These are phyloP conservation scores for Magallana nippona DNA, from an alignment of 2,888 invertebrate species.

Conservation along the genomic window DNA sequence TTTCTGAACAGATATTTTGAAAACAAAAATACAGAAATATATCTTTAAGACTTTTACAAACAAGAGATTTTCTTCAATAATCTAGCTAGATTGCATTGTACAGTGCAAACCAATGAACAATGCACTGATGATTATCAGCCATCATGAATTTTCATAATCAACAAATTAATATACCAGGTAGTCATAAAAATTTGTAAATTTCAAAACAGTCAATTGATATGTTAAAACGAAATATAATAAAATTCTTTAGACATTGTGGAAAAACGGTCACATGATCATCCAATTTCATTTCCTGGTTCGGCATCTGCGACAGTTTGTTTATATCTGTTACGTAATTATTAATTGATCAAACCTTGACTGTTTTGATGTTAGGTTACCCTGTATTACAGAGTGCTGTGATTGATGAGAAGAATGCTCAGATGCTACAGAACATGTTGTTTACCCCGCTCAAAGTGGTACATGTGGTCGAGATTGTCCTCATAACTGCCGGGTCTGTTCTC, in stretches of 20 bases:
- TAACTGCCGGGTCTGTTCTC: constrained; percentile 56
- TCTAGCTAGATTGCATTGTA: not conserved
- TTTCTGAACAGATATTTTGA: not conserved
- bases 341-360: not conserved
- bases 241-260: too few relatives aligned
- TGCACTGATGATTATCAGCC: too few relatives aligned
- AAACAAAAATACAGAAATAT: not conserved
- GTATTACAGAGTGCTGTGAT: constrained; percentile 68
- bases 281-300: not conserved
- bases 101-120: too few relatives aligned
- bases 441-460: constrained; percentile 63
- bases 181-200: too few relatives aligned
- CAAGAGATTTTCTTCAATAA: not conserved
- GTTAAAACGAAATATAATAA: too few relatives aligned
- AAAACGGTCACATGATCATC: too few relatives aligned
- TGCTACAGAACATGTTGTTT: constrained; percentile 66
- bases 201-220: too few relatives aligned
- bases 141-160: too few relatives aligned
- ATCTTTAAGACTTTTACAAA: not conserved
- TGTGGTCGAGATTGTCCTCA: constrained; percentile 61
- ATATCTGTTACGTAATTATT: not conserved
- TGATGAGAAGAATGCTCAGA: constrained; percentile 67
- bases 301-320: not conserved
- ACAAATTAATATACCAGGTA: too few relatives aligned
- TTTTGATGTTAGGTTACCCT: not conserved